A percentile compares a stretch with the other conserved stretches of the same genome.
phyloP scores from a whole-genome alignment of 2,113 vertebrate genomes.

The Lampris incognitus region DNA sequence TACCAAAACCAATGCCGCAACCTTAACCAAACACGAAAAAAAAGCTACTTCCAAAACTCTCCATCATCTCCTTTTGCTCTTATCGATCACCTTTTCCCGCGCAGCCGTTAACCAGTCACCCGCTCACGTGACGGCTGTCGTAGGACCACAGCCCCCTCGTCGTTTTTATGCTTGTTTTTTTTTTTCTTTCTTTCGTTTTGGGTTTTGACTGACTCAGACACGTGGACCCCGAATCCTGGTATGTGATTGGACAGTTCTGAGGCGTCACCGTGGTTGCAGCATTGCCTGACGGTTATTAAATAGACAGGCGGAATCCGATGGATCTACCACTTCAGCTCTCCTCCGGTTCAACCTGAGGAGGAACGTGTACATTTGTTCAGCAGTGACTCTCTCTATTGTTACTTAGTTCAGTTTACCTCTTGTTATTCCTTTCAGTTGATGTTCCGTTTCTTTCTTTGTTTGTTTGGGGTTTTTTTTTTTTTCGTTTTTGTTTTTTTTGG shows the following conservation, averaged over 20 bases:
- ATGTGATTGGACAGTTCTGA: slow-evolving; percentile 80
- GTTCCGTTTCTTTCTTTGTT: slow-evolving; percentile 64
- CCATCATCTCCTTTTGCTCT: slow-evolving; percentile 51
- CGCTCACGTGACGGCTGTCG: slow-evolving; percentile 46
- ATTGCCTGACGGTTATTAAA: slow-evolving; percentile 75
- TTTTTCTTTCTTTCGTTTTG: background rate
- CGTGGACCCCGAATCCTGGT: slow-evolving; percentile 54
- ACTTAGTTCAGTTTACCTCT: slow-evolving; percentile 81
- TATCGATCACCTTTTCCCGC: slow-evolving; percentile 55
- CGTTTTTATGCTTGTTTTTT: too few species aligned
- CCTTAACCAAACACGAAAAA: slow-evolving; percentile 73
- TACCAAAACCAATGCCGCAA: slow-evolving; percentile 79
- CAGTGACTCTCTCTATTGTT: slow-evolving; percentile 84
- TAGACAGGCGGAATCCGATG: slow-evolving; percentile 75
- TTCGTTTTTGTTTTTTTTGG: slow-evolving; percentile 68
- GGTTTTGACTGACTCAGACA: slow-evolving; percentile 56
- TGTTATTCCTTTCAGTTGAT: slow-evolving; percentile 38
- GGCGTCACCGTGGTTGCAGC: slow-evolving; percentile 68
- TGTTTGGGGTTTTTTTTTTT: slow-evolving; percentile 67
- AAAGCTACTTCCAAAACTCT: slow-evolving; percentile 79
- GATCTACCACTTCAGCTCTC: slow-evolving; percentile 84
- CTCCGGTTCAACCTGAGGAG: slow-evolving; percentile 83
- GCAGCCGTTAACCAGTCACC: slow-evolving; percentile 56
- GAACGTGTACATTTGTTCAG: slow-evolving; percentile 87
- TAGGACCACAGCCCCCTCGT: slow-evolving; percentile 12